Base-by-base conservation (phyloP, 2,797 vertebrate species). In the Lacerta bilineata region DNA sequence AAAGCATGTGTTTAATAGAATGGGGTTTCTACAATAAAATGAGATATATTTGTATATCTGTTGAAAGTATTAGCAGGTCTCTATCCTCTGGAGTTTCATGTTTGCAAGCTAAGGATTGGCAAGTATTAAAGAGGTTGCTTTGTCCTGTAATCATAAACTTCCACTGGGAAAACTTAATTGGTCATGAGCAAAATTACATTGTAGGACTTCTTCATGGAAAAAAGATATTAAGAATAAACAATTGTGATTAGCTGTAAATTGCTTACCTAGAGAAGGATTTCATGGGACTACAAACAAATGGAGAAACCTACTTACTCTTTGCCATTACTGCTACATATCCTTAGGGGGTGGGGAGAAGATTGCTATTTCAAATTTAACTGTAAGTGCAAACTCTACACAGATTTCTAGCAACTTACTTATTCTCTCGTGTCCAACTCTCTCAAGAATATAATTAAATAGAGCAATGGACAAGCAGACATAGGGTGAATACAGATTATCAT, bases 141-240 rank as follows among this genome's bases (percentile, higher is more conserved):
- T 91, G 27, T 92, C 91, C 93, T 95, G 86, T 95, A 95, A 97
- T 95, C 92, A 91, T 91, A 91, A 95, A 91, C 92, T 94, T 97
- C 94, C 93, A 91, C 86, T 93, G 95, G 93, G 95, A 94, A 89
- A 90, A 92, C 79, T 81, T 96, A 97, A 97, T 95, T 96, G 95
- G 94, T 89, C 94, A 94, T 92, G 95, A 93, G 92, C 83, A 95
- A 96, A 96, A 96, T 80, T 95, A 82, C 93, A 95, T 91, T 87
- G 91, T 64, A 83, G 96, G 93, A 94, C 95, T 96, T 93, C 93
- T 91, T 96, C 94, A 93, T 93, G 86, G 94, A 92, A 93, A 94
- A 93, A 89, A 94, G 84, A 90, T 94, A 93, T 96, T 97, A 96
- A 97, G 50, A 97, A 95, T 96, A 95, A 72, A 95, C 93, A 96